Conservation (phyloP, 1,140 invertebrate species). For the Armadillidium nasatum region DNA sequence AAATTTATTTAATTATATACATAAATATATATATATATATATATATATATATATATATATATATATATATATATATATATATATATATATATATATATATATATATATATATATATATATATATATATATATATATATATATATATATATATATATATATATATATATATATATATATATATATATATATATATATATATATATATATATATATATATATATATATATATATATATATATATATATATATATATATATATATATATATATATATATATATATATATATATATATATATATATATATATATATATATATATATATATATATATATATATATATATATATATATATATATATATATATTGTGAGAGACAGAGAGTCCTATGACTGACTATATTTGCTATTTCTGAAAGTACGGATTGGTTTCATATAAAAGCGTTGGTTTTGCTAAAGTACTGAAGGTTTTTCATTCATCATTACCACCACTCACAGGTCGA, state of each 20-base stretch:
- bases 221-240: slow-evolving; percentile 20
- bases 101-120: slow-evolving; percentile 20
- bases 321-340: too few species aligned
- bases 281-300: neutral
- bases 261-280: neutral
- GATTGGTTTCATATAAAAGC: too few species aligned
- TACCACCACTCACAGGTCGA: too few species aligned
- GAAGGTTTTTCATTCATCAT: too few species aligned
- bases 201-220: slow-evolving; percentile 20
- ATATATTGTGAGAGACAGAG: too few species aligned
- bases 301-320: neutral
- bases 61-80: slow-evolving; percentile 16
- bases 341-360: too few species aligned
- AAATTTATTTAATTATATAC: neutral
- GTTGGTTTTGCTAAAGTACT: too few species aligned
- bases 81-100: slow-evolving; percentile 17
- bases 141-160: slow-evolving; percentile 1
- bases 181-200: slow-evolving; percentile 16
- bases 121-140: slow-evolving; percentile 1
- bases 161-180: slow-evolving; percentile 18
- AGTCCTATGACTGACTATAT: too few species aligned
- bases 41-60: neutral
- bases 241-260: slow-evolving; percentile 2
- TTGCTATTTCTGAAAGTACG: too few species aligned
- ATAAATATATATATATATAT: neutral